Conservation (phyloP, 2,113 vertebrate genomes). For the Struthio camelus region DNA sequence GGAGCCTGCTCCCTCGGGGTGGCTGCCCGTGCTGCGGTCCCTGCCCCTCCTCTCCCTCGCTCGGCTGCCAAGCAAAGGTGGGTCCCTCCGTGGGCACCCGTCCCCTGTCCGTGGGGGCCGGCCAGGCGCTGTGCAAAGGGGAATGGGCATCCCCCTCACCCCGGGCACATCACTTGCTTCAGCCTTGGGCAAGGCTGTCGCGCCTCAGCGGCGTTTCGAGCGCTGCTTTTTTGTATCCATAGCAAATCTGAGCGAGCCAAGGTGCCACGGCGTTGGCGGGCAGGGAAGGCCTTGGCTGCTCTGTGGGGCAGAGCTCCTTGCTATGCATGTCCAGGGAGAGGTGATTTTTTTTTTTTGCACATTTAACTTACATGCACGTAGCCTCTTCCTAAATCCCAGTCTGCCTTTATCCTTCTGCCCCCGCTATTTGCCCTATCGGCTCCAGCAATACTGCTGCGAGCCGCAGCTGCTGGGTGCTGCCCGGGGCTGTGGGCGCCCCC, state of each 20-base stretch:
- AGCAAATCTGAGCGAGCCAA: too few relatives aligned
- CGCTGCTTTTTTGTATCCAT: background rate
- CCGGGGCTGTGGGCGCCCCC: background rate
- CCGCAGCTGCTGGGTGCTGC: rapidly evolving
- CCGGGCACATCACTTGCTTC: background rate
- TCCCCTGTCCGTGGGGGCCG: rapidly evolving
- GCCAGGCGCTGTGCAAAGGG: background rate
- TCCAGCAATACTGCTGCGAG: background rate
- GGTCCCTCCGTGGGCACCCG: background rate
- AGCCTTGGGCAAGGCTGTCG: background rate
- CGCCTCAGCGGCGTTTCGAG: background rate
- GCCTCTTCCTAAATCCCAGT: background rate
- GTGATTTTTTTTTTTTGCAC: background rate
- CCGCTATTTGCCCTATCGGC: background rate
- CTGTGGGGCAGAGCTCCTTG: rapidly evolving
- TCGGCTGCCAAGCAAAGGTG: background rate
- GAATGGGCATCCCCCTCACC: rapidly evolving
- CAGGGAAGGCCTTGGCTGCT: background rate
- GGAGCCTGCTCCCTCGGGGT: background rate
- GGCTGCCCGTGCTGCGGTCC: rapidly evolving
- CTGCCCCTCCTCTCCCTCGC: background rate
- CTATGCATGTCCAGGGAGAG: background rate
- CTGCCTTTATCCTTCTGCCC: background rate
- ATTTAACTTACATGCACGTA: rapidly evolving
- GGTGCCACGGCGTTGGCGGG: rapidly evolving